phyloP scores from a whole-genome alignment of 2,113 vertebrate genomes.

The Petromus typicus region DNA sequence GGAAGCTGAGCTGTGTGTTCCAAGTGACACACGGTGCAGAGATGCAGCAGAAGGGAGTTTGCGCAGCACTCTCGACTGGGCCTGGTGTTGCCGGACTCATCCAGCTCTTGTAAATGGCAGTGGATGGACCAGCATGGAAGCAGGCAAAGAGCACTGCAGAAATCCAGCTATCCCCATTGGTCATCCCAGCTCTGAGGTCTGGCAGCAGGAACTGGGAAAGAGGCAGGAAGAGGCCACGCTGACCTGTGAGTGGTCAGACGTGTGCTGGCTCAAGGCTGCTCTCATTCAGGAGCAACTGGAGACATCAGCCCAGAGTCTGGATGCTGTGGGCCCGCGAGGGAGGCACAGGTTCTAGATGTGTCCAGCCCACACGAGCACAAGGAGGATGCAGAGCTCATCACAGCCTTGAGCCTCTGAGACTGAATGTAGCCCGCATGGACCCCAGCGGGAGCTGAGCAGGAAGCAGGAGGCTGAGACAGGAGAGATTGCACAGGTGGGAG shows the following conservation, averaged over 20 bases:
- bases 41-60: neutral
- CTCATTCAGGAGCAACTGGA: neutral
- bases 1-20: neutral
- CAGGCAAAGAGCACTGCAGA: neutral
- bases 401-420: no score
- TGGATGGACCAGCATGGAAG: neutral
- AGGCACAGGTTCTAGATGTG: neutral
- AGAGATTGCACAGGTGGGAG: neutral
- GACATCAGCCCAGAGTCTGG: neutral
- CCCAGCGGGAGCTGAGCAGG: neutral
- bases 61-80: neutral
- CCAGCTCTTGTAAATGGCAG: neutral
- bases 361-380: neutral
- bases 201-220: neutral
- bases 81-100: neutral
- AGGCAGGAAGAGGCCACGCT: neutral
- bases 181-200: neutral
- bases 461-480: neutral
- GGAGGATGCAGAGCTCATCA: rapidly evolving
- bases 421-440: no score
- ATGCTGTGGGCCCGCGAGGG: rapidly evolving
- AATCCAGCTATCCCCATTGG: neutral
- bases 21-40: neutral
- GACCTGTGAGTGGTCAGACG: neutral
- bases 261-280: neutral